These are phyloP conservation scores for Metopolophium dirhodum DNA, from an alignment of 1,140 invertebrate species.

Conservation along the genomic window DNA sequence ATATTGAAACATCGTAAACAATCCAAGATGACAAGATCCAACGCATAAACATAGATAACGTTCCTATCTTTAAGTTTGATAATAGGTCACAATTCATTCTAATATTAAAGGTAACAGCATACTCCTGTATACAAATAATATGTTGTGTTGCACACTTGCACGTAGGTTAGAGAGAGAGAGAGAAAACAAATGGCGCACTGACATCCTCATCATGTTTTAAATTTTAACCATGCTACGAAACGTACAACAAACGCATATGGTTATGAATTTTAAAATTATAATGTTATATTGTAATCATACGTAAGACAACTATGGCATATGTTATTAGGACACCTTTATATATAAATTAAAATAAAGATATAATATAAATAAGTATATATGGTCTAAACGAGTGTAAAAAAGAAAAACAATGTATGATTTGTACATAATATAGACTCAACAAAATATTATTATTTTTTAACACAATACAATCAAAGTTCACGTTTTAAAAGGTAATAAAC, in stretches of 20 bases:
- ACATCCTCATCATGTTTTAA: background rate
- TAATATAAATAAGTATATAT: constrained; percentile 5
- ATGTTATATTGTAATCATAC: background rate
- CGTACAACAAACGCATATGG: background rate
- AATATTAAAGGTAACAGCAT: background rate
- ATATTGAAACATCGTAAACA: background rate
- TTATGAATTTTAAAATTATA: background rate
- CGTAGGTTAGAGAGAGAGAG: background rate
- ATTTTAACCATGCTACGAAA: background rate
- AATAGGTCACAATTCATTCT: background rate
- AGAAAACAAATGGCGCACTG: background rate
- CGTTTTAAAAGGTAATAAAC: background rate
- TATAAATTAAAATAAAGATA: background rate
- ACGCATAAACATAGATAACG: background rate
- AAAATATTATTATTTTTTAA: constrained; percentile 32
- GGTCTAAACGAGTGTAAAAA: constrained; percentile 11
- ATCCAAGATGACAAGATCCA: too few relatives aligned
- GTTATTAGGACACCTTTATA: background rate
- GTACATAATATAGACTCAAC: constrained; percentile 36
- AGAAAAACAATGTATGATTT: constrained; percentile 8
- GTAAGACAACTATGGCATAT: constrained; percentile 12
- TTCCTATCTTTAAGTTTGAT: background rate
- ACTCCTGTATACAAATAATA: background rate
- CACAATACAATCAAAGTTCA: constrained; percentile 45
- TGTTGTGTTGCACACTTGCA: background rate